These are phyloP conservation scores for Cynodonichthys magdalenae DNA, from an alignment of 2,797 vertebrate genomes.

Conservation along the genomic window DNA sequence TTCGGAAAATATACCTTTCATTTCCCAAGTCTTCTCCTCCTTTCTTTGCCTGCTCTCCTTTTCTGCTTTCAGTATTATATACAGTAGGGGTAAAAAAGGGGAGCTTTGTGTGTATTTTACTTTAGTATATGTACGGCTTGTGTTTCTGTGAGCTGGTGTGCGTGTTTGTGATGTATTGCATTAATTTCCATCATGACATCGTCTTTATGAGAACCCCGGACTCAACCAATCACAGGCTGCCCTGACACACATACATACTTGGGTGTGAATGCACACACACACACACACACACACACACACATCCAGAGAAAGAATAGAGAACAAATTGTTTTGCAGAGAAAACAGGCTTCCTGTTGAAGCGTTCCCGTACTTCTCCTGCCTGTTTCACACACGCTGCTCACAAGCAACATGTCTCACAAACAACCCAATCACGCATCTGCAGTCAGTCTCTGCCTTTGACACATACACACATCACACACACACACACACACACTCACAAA, in stretches of 20 bases:
- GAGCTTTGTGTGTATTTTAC: constrained; percentile 24
- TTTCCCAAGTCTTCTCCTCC: constrained; percentile 32
- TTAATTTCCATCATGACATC: constrained; percentile 85
- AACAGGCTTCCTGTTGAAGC: constrained; percentile 46
- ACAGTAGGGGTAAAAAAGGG: constrained; percentile 48
- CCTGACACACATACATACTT: constrained; percentile 44
- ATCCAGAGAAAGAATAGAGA: constrained; percentile 55
- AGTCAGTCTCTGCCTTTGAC: constrained; percentile 7
- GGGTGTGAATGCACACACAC: constrained; percentile 1
- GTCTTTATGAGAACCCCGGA: constrained; percentile 78
- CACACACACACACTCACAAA: constrained; percentile 13
- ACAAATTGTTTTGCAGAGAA: constrained; percentile 76
- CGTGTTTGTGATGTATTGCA: constrained; percentile 82
- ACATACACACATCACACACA: not conserved
- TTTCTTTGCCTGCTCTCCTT: constrained; percentile 22
- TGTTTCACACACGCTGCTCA: constrained; percentile 1
- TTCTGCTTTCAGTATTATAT: constrained; percentile 65
- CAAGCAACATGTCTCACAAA: constrained; percentile 10
- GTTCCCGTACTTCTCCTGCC: constrained; percentile 33
- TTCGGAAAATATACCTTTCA: constrained; percentile 32
- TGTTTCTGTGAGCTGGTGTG: constrained; percentile 33
- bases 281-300: constrained; percentile 17
- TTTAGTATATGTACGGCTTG: constrained; percentile 7
- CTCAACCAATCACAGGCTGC: constrained; percentile 69
- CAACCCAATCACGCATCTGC: constrained; percentile 16